Evolutionary conservation across 1,140 invertebrate species (phyloP).

Genomic region (Sitobion miscanthi): DNA sequence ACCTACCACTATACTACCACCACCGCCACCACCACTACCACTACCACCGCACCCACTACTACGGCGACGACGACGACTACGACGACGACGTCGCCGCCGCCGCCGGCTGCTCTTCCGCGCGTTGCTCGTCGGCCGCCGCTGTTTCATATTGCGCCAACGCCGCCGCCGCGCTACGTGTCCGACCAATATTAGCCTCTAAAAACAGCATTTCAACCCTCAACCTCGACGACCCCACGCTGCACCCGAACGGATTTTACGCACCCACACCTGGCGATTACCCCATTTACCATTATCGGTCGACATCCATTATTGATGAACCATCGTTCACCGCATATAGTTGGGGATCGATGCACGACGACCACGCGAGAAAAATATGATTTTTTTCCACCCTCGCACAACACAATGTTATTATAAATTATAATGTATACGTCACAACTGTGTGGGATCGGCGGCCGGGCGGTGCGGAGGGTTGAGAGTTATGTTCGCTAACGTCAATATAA

Average conservation of each 20-base stretch:
- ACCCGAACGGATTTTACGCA: background rate
- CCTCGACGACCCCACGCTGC: background rate
- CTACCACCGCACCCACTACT: background rate
- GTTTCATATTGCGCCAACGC: too few species aligned
- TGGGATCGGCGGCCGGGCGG: background rate
- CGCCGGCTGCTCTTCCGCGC: conserved; percentile 3
- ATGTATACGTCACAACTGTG: background rate
- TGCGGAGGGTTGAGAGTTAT: background rate
- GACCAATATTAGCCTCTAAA: background rate
- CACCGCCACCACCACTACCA: background rate
- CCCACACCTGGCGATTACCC: background rate
- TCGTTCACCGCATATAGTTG: background rate
- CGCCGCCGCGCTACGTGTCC: background rate
- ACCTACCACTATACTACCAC: background rate
- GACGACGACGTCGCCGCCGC: background rate
- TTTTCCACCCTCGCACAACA: background rate
- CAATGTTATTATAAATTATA: conserved; percentile 3
- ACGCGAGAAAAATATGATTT: background rate
- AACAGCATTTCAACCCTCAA: background rate
- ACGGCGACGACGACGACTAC: too few species aligned
- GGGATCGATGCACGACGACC: background rate
- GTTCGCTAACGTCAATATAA: background rate
- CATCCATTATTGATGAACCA: conserved; percentile 8
- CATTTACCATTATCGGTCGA: conserved; percentile 18
- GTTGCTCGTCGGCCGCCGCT: background rate